phyloP scores from a whole-genome alignment of 1,140 invertebrate species.

The Anthonomus grandis region DNA sequence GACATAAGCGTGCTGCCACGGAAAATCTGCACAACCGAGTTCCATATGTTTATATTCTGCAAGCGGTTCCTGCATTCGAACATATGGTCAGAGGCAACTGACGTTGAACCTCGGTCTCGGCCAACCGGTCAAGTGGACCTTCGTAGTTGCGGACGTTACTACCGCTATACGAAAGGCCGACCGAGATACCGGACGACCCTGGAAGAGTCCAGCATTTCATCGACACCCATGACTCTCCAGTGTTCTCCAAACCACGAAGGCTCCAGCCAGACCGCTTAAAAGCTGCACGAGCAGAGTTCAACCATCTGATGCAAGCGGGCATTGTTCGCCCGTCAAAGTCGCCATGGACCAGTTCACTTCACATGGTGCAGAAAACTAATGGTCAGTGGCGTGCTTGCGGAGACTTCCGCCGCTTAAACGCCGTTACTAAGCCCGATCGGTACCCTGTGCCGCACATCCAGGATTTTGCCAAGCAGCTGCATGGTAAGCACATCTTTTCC shows the following conservation, averaged over 20 bases:
- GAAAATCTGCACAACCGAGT: background rate
- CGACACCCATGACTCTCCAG: constrained; percentile 40
- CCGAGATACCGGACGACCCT: background rate
- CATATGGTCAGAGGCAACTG: constrained; percentile 13
- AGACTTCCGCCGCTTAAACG: constrained; percentile 51
- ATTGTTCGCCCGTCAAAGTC: constrained; percentile 41
- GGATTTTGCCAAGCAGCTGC: constrained; percentile 35
- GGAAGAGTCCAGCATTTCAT: constrained; percentile 25
- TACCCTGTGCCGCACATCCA: constrained; percentile 41
- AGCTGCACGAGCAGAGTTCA: constrained; percentile 38
- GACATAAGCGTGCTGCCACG: constrained; percentile 13
- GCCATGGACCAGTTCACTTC: constrained; percentile 47
- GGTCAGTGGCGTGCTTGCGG: constrained; percentile 46
- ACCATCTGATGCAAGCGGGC: constrained; percentile 28
- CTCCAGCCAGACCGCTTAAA: constrained; percentile 39
- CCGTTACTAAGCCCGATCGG: constrained; percentile 45
- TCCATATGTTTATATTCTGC: constrained; percentile 32
- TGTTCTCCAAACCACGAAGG: constrained; percentile 38
- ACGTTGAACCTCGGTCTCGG: constrained; percentile 20
- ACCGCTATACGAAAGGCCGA: constrained; percentile 26
- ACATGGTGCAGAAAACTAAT: constrained; percentile 47
- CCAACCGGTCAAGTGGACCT: constrained; percentile 19
- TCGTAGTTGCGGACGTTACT: constrained; percentile 21
- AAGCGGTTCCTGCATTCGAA: constrained; percentile 3
- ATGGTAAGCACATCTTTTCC: background rate